Conservation (phyloP, 2,113 vertebrate genomes). For the Ceyx cyanopectus region DNA sequence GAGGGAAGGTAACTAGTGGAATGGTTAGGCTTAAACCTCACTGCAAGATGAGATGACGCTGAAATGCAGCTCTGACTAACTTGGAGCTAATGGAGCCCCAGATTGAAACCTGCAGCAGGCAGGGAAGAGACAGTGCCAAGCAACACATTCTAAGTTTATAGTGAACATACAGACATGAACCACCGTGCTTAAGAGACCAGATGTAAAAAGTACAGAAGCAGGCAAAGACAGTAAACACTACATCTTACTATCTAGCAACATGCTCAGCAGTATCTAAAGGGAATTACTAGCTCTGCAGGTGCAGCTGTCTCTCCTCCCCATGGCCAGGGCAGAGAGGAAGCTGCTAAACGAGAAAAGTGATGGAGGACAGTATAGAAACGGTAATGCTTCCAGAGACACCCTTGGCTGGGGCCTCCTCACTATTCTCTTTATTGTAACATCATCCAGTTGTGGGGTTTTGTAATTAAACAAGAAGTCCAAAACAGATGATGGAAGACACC, state of each 20-base stretch:
- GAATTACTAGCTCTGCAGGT: neutral
- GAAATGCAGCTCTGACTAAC: neutral
- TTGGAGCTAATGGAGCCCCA: neutral
- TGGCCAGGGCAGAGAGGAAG: neutral
- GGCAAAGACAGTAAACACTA: neutral
- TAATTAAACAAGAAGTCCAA: neutral
- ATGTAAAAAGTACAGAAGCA: neutral
- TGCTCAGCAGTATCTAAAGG: neutral
- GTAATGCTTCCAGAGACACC: neutral
- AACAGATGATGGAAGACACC: neutral
- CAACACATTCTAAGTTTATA: neutral
- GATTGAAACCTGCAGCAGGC: neutral
- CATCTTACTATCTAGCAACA: neutral
- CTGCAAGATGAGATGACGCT: neutral
- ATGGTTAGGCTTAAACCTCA: neutral
- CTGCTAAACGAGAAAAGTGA: neutral
- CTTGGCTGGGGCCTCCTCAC: rapidly evolving
- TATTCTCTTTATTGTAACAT: neutral
- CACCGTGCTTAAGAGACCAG: neutral
- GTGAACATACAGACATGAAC: neutral
- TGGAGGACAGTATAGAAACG: neutral
- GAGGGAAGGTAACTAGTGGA: neutral
- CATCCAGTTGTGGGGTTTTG: neutral
- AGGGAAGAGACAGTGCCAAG: neutral
- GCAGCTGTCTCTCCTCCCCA: neutral